phyloP scores from a whole-genome alignment of 2,113 vertebrate genomes.

The Erinaceus europaeus region DNA sequence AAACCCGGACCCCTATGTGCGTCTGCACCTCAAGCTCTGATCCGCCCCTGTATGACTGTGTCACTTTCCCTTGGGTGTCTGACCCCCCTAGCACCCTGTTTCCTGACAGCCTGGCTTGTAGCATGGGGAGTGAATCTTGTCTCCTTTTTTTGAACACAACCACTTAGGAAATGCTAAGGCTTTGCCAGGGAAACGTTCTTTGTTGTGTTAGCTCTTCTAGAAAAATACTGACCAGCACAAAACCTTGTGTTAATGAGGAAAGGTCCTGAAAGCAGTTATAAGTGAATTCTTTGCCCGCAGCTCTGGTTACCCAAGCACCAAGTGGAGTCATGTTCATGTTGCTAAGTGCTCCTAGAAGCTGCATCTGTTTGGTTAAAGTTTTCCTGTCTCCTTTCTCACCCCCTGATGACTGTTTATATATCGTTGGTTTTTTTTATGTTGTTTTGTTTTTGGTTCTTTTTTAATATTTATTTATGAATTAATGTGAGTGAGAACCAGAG shows the following conservation, averaged over 20 bases:
- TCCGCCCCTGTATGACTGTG: background rate
- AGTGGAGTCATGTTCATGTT: too few relatives aligned
- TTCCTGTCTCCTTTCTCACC: background rate
- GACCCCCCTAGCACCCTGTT: too few relatives aligned
- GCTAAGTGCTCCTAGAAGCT: background rate
- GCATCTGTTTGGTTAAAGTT: background rate
- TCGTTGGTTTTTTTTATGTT: too few relatives aligned
- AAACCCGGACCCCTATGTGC: background rate
- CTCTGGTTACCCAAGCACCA: background rate
- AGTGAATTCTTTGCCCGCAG: background rate
- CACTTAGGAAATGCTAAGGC: background rate
- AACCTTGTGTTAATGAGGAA: background rate
- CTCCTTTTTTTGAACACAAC: background rate
- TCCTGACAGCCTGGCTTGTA: too few relatives aligned
- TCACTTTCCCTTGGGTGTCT: background rate
- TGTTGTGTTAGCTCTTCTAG: background rate
- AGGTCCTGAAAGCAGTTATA: background rate
- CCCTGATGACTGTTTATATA: background rate
- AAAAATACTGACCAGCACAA: background rate
- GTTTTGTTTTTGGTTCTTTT: too few relatives aligned
- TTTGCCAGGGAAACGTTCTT: background rate
- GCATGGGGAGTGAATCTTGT: too few relatives aligned
- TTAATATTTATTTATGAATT: too few relatives aligned
- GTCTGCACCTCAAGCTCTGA: background rate
- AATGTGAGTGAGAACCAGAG: too few relatives aligned